Evolutionary conservation across 2,797 vertebrate genomes (phyloP).

Genomic region (Oreortyx pictus): DNA sequence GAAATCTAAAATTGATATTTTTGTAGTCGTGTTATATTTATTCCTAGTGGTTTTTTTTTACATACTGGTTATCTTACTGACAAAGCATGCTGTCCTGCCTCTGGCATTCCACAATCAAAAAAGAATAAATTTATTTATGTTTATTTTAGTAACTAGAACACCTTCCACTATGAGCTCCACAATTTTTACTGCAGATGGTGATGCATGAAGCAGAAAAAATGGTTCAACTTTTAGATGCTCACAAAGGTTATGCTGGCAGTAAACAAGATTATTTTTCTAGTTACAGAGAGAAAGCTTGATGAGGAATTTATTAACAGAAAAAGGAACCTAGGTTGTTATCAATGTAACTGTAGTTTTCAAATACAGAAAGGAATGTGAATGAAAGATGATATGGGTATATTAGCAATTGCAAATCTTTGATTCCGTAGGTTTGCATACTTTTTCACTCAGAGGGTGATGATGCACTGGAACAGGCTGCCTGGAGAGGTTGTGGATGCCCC

Average conservation of each 20-base stretch:
- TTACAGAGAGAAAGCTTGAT: conserved; percentile 1
- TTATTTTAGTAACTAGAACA: conserved; percentile 44
- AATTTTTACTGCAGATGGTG: conserved; percentile 35
- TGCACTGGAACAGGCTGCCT: not conserved
- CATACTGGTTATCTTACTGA: not conserved
- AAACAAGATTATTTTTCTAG: conserved; percentile 21
- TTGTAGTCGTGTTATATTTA: not conserved
- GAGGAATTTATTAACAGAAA: not conserved
- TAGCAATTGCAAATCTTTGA: not conserved
- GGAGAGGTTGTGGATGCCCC: not conserved
- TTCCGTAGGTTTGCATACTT: not conserved
- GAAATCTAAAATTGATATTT: conserved; percentile 1
- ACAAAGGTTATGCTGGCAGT: conserved; percentile 28
- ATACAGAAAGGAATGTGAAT: not conserved
- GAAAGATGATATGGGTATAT: not conserved
- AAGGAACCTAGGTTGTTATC: not conserved
- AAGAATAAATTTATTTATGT: conserved; percentile 13
- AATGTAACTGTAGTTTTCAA: not conserved
- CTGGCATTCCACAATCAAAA: conserved; percentile 20
- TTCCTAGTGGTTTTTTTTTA: not conserved
- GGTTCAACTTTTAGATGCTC: conserved; percentile 49
- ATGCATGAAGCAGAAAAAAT: conserved; percentile 22
- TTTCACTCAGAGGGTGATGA: not conserved
- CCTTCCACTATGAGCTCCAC: not conserved
- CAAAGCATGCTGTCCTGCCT: not conserved